Percentiles rank a stretch among this genome's conserved stretches.
phyloP scores from a whole-genome alignment of 2,797 vertebrate species.

The Adelosebastes latens region DNA sequence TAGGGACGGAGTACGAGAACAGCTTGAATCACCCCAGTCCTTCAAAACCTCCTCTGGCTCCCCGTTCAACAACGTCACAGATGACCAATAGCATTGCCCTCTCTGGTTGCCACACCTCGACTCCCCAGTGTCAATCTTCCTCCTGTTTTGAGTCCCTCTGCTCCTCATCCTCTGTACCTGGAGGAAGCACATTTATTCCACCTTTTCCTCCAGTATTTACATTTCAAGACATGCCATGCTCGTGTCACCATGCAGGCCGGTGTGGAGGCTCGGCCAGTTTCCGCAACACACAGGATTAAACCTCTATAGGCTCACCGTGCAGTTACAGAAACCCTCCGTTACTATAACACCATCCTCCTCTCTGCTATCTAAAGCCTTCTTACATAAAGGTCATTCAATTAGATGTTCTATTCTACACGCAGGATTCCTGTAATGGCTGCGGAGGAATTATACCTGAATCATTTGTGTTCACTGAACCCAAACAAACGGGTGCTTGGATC shows the following conservation, averaged over 20 bases:
- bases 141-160: no score
- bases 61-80: no score
- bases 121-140: no score
- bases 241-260: no score
- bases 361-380: background rate
- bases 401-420: background rate
- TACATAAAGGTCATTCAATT: background rate
- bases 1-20: no score
- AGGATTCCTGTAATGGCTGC: background rate
- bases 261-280: no score
- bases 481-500: background rate
- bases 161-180: background rate
- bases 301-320: background rate
- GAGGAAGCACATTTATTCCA: background rate
- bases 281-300: background rate
- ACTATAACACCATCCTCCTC: background rate
- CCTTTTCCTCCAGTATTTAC: background rate
- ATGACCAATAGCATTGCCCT: no score
- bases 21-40: no score
- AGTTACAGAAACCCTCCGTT: background rate
- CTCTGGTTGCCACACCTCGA: no score
- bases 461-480: background rate
- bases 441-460: slow-evolving; percentile 24
- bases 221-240: background rate
- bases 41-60: no score